phyloP scores from a whole-genome alignment of 2,888 invertebrate species.

The Caradrina clavipalpis region DNA sequence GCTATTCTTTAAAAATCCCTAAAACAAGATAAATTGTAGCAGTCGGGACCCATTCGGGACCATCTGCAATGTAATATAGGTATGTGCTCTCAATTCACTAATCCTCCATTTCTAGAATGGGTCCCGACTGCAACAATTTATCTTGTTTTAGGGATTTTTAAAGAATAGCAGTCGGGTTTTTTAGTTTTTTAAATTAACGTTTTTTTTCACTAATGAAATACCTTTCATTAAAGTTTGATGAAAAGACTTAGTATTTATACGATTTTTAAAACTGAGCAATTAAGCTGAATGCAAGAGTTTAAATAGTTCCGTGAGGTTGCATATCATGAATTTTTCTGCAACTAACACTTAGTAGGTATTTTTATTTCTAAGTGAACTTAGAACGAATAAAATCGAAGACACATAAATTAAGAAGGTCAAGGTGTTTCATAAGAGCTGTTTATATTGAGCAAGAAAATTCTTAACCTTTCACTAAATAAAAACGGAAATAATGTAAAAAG shows the following conservation, averaged over 20 bases:
- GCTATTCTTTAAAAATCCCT: no score
- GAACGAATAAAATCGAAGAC: not conserved
- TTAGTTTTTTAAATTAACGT: no score
- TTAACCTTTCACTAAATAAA: not conserved
- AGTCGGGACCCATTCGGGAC: no score
- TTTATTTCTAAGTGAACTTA: not conserved
- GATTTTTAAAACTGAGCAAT: conserved; percentile 55
- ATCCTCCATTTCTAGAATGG: no score
- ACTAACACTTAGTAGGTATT: not conserved
- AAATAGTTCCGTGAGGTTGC: conserved; percentile 19
- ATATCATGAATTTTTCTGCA: conserved; percentile 11
- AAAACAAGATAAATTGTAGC: no score
- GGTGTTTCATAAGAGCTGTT: not conserved
- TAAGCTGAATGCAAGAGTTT: conserved; percentile 29
- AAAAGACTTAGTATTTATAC: conserved; percentile 66
- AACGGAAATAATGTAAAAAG: conserved; percentile 29
- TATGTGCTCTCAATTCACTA: no score
- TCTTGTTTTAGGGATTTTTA: no score
- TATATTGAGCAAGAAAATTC: not conserved
- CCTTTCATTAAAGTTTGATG: conserved; percentile 80
- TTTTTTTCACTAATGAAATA: conserved; percentile 81
- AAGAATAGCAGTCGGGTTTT: no score
- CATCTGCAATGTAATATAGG: no score
- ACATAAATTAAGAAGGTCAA: not conserved
- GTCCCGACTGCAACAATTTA: no score